Percentiles rank a stretch among this genome's conserved stretches.
Evolutionary conservation across 2,888 invertebrate genomes (phyloP).

Genomic region (Leucania comma): DNA sequence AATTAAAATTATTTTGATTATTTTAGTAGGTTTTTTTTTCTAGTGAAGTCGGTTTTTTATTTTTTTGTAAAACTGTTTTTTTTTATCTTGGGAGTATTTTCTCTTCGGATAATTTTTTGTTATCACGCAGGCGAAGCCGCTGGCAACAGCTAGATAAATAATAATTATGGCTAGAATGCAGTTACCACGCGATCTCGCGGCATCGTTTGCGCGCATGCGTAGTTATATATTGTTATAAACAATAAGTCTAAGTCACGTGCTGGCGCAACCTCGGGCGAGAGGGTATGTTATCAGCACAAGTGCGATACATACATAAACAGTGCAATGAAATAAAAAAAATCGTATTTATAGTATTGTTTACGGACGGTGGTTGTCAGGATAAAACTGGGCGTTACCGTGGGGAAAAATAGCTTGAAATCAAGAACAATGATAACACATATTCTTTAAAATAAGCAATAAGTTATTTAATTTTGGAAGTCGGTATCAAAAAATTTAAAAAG

Average conservation of each 20-base stretch:
- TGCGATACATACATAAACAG: conserved; percentile 36
- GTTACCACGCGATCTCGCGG: conserved; percentile 8
- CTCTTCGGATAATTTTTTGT: too few species aligned
- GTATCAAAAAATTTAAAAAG: too few species aligned
- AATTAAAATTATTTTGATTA: too few species aligned
- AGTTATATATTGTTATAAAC: conserved; percentile 20
- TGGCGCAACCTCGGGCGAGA: conserved; percentile 31
- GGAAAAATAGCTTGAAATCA: too few species aligned
- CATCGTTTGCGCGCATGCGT: not conserved
- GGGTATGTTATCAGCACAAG: conserved; percentile 29
- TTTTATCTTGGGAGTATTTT: too few species aligned
- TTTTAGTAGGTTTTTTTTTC: too few species aligned
- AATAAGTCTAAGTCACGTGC: conserved; percentile 35
- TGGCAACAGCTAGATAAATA: not conserved
- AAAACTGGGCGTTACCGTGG: not conserved
- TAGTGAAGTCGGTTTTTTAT: too few species aligned
- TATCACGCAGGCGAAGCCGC: too few species aligned
- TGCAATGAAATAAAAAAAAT: conserved; percentile 26
- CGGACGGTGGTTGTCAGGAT: not conserved
- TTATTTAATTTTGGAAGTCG: too few species aligned
- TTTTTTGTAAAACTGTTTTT: too few species aligned
- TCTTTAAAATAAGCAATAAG: not conserved
- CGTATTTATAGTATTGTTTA: conserved; percentile 48
- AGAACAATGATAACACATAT: not conserved
- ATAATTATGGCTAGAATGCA: not conserved